Evolutionary conservation across 92 coral and sea anemone genomes (phyloP), one percentile per base, ranked within the genome.

Genomic region (Epizoanthus ramosus): DNA sequence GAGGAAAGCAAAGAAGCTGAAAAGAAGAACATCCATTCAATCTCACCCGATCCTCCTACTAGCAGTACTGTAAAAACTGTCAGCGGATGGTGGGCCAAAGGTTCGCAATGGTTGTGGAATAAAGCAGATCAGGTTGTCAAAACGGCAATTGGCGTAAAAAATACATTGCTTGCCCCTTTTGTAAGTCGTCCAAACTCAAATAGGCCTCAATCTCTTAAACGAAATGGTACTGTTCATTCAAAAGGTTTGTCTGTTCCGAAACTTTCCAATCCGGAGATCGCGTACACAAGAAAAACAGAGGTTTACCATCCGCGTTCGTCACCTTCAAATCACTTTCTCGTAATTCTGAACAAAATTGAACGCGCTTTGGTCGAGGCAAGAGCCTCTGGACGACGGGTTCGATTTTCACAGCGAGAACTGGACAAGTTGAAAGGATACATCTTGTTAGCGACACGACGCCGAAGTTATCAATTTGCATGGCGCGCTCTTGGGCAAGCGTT

Each of bases 261-360:
- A 28, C 31, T 28, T 2, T 28, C 31, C 31, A 28, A 28, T 5
- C 50, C 50, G 7, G 10, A 10, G 10, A 79, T 88, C 22, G 43
- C 80, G 18, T 85, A 43, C 68, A 71, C 81, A 31, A 79, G 72
- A 17, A 84, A 60, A 75, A 84, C 60, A 7, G 91, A 83, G 79
- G 86, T 86, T 21, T 89, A 88, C 71, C 79, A 84, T 50, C 83
- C 72, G 6, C 94, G 97, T 14, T 24, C 88, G 0, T 87, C 94
- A 5, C 97, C 97, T 1, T 93, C 97, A 2, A 89, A 93, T 81
- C 92, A 91, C 81, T 91, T 95, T 56, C 88, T 87, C 2, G 92
- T 87, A 41, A 95, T 95, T n/a, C 50, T 95, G 45, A 89, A 88
- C 65, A 92, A 89, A 1, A 90, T 95, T 37, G 98, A 95, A 57